Evolutionary conservation across 2,113 vertebrate genomes (phyloP).

Genomic region (Trematomus loennbergii): DNA sequence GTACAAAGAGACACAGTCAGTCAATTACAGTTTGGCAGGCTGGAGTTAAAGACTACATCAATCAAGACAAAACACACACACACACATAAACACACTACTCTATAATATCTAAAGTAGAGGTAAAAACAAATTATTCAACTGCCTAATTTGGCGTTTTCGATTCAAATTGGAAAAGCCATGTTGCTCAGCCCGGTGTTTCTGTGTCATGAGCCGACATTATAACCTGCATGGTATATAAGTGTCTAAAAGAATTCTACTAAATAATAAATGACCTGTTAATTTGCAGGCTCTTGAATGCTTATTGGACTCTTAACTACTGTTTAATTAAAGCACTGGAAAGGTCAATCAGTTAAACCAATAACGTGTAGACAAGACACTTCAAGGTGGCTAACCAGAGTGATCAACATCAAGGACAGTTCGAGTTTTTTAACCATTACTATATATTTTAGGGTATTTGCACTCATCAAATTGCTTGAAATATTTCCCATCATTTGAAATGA

Average conservation of each 20-base stretch:
- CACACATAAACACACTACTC: neutral
- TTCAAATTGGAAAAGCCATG: too few relatives aligned
- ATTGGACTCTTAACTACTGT: neutral
- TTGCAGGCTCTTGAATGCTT: neutral
- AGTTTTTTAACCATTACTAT: neutral
- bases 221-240: neutral
- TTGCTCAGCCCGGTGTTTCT: neutral
- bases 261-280: neutral
- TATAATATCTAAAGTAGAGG: neutral
- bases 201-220: neutral
- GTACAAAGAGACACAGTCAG: constrained; percentile 45
- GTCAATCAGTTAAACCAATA: constrained; percentile 9
- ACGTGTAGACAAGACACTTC: neutral
- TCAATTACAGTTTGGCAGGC: constrained; percentile 34
- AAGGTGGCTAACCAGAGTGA: neutral
- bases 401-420: neutral
- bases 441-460: neutral
- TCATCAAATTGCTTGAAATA: neutral
- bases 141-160: neutral
- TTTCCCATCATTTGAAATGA: neutral
- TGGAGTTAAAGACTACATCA: constrained; percentile 16
- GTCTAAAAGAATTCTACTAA: neutral
- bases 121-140: neutral
- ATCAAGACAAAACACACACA: constrained; percentile 7
- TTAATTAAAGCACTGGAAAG: constrained; percentile 7